These are phyloP conservation scores for Neolamprologus hecqui DNA, from an alignment of 2,113 vertebrate genomes.

Conservation along the genomic window DNA sequence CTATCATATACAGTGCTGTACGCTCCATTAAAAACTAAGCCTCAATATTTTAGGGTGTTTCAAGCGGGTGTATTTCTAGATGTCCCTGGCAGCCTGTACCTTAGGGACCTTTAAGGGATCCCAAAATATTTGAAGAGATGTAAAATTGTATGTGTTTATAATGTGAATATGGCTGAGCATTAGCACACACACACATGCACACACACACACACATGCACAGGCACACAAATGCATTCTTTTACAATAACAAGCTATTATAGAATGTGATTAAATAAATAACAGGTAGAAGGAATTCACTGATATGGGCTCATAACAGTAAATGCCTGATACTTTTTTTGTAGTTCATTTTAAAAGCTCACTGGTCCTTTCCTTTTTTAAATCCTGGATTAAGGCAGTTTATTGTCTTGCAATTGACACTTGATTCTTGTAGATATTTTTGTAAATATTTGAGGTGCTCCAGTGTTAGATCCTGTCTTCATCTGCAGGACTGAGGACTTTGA, in stretches of 20 bases:
- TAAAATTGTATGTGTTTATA: slow-evolving; percentile 1
- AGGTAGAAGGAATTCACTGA: neutral
- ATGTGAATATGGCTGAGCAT: neutral
- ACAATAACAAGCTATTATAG: neutral
- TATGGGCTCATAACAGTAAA: neutral
- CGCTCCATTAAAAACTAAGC: slow-evolving; percentile 46
- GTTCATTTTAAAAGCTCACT: neutral
- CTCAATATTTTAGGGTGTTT: slow-evolving; percentile 44
- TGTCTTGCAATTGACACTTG: neutral
- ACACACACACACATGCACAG: neutral
- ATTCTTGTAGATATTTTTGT: neutral
- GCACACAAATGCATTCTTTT: neutral
- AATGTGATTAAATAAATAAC: neutral
- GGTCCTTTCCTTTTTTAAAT: neutral
- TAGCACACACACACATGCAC: neutral
- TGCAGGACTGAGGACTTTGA: neutral
- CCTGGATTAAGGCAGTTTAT: neutral
- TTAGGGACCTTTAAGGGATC: slow-evolving; percentile 5
- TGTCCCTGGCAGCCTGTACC: slow-evolving; percentile 10
- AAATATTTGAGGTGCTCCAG: neutral
- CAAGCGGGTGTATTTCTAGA: slow-evolving; percentile 44
- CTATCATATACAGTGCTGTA: slow-evolving; percentile 42
- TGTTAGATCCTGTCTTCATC: neutral
- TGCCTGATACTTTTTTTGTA: neutral
- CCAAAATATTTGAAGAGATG: slow-evolving; percentile 38